Evolutionary conservation across 2,888 invertebrate genomes (phyloP).

Genomic region (Caenorhabditis plicata): DNA sequence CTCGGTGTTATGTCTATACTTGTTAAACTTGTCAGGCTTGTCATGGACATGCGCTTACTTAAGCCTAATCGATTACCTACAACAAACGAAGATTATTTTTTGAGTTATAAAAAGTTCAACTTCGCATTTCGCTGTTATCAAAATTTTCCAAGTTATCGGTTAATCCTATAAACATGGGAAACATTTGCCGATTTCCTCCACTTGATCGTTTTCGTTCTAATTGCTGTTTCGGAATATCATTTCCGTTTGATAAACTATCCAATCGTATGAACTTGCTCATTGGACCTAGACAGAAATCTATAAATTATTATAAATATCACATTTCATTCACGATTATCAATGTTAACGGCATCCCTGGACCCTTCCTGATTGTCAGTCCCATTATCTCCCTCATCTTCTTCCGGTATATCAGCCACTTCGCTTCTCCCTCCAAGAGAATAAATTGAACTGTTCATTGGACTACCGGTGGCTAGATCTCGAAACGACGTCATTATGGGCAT

Average conservation of each 20-base stretch:
- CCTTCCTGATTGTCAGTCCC: neutral
- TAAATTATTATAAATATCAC: neutral
- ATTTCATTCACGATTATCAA: no score
- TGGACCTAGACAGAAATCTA: constrained; percentile 11
- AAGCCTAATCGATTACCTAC: constrained; percentile 15
- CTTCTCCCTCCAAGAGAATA: constrained; percentile 45
- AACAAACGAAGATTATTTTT: neutral
- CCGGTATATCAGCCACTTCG: constrained; percentile 44
- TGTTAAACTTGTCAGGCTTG: constrained; percentile 58
- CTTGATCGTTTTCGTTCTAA: constrained; percentile 17
- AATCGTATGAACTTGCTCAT: constrained; percentile 52
- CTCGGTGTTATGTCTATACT: constrained; percentile 56
- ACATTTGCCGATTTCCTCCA: constrained; percentile 45
- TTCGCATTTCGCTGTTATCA: no score
- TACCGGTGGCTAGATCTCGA: constrained; percentile 51
- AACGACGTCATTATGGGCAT: constrained; percentile 58
- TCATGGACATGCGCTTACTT: constrained; percentile 55
- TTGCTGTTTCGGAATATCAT: constrained; percentile 19
- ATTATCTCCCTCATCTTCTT: constrained; percentile 36
- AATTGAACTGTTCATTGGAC: constrained; percentile 40
- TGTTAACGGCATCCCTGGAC: no score
- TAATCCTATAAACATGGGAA: constrained; percentile 61
- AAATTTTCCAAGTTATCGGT: constrained; percentile 30
- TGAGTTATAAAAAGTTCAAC: constrained; percentile 4
- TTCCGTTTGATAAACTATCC: constrained; percentile 31